A percentile compares a stretch with the other conserved stretches of the same genome.
Conservation (phyloP, 2,113 vertebrate species). For the Circaetus gallicus region DNA sequence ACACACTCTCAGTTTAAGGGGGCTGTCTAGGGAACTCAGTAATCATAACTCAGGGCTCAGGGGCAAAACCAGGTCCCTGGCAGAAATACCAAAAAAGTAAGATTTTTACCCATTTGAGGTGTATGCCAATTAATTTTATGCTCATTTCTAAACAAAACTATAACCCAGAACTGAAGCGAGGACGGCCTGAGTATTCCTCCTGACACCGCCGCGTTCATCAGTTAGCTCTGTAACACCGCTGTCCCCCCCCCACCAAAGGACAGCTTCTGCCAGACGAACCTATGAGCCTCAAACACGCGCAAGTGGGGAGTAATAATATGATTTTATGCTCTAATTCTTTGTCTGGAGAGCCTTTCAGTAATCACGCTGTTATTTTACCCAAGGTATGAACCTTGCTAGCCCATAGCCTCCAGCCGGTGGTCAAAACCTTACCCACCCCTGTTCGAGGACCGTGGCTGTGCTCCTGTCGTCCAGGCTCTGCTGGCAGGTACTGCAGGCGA, state of each 20-base stretch:
- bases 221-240: rapidly evolving
- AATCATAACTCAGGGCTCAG: neutral
- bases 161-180: neutral
- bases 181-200: neutral
- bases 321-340: neutral
- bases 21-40: neutral
- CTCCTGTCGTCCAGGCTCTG: neutral
- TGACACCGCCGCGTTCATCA: rapidly evolving
- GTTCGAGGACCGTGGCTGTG: neutral
- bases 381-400: neutral
- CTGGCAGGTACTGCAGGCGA: neutral
- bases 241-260: too few species aligned
- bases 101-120: neutral
- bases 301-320: neutral
- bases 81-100: neutral
- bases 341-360: neutral
- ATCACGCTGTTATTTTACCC: neutral
- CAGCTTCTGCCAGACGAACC: neutral
- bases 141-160: neutral
- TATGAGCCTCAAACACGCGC: rapidly evolving
- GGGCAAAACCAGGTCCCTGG: neutral
- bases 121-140: neutral
- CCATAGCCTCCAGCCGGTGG: rapidly evolving
- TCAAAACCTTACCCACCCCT: neutral
- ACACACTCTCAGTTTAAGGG: neutral